Evolutionary conservation across 1,140 invertebrate genomes (phyloP).

Genomic region (Meloidogyne chitwoodi): DNA sequence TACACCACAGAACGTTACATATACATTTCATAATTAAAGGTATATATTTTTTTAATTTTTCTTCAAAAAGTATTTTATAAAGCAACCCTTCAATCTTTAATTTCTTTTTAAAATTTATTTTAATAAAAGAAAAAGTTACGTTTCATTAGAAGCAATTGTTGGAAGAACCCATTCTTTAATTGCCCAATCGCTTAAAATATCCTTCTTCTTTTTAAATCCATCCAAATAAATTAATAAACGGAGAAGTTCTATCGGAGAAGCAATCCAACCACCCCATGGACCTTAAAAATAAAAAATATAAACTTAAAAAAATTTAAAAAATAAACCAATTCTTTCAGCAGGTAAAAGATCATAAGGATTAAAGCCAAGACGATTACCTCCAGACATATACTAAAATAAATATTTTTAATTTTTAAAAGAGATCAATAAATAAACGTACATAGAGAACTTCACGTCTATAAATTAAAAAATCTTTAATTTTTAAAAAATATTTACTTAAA

Average conservation of each 20-base stretch:
- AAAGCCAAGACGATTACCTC: constrained; percentile 50
- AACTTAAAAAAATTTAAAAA: not conserved
- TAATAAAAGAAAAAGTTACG: too few species aligned
- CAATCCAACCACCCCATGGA: constrained; percentile 60
- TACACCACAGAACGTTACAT: too few species aligned
- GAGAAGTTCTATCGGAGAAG: constrained; percentile 56
- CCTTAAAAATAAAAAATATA: constrained; percentile 20
- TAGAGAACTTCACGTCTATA: constrained; percentile 56
- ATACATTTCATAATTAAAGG: too few species aligned
- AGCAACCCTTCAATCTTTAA: too few species aligned
- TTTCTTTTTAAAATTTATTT: too few species aligned
- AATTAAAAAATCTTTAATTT: constrained; percentile 5
- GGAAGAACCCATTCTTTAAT: constrained; percentile 48
- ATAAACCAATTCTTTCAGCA: constrained; percentile 42
- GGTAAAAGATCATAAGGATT: constrained; percentile 56
- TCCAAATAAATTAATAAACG: constrained; percentile 51
- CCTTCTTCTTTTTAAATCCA: constrained; percentile 43
- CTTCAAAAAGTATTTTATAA: too few species aligned
- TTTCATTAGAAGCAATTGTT: constrained; percentile 53
- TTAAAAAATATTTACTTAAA: not conserved
- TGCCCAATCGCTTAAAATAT: constrained; percentile 43
- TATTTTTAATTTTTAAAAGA: not conserved
- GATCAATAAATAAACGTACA: not conserved
- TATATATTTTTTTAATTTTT: too few species aligned
- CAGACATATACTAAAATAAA: constrained; percentile 47